Evolutionary conservation across 2,113 vertebrate genomes (phyloP).

Genomic region (Xenopus borealis): DNA sequence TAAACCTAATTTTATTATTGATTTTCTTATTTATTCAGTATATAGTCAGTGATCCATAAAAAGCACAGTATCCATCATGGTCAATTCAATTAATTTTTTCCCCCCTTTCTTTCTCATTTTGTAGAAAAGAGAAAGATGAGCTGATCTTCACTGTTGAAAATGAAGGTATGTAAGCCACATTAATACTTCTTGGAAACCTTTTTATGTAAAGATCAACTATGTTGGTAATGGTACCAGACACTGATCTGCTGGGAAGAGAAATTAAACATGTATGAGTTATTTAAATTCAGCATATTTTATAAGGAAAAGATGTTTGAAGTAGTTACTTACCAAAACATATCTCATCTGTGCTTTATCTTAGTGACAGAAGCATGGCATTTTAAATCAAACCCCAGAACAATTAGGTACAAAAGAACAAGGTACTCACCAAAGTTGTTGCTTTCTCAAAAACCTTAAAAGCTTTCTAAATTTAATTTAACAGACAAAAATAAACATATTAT

Average conservation of each 20-base stretch:
- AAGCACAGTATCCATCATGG: too few species aligned
- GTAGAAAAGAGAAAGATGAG: neutral
- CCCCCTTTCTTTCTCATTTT: too few species aligned
- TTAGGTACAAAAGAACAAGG: slow-evolving; percentile 12
- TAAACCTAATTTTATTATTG: too few species aligned
- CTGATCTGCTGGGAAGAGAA: slow-evolving; percentile 20
- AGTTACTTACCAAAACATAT: slow-evolving; percentile 5
- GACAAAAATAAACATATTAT: neutral
- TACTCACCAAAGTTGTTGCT: neutral
- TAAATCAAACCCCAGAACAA: slow-evolving; percentile 21
- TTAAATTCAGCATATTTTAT: slow-evolving; percentile 36
- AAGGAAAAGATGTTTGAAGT: slow-evolving; percentile 35
- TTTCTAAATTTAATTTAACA: slow-evolving; percentile 4
- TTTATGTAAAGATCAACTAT: slow-evolving; percentile 36
- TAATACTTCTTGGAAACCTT: slow-evolving; percentile 31
- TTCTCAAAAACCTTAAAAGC: slow-evolving; percentile 16
- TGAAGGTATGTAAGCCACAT: slow-evolving; percentile 9
- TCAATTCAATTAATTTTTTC: too few species aligned
- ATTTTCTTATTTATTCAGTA: too few species aligned
- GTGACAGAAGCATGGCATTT: slow-evolving; percentile 27
- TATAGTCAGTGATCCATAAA: too few species aligned
- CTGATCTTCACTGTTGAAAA: neutral
- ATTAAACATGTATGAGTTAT: slow-evolving; percentile 45
- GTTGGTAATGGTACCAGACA: slow-evolving; percentile 30
- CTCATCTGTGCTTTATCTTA: slow-evolving; percentile 19